Percentiles rank a stretch among this genome's conserved stretches.
These are phyloP conservation scores for Pangasianodon gigas DNA, from an alignment of 2,113 vertebrate species.

Conservation along the genomic window DNA sequence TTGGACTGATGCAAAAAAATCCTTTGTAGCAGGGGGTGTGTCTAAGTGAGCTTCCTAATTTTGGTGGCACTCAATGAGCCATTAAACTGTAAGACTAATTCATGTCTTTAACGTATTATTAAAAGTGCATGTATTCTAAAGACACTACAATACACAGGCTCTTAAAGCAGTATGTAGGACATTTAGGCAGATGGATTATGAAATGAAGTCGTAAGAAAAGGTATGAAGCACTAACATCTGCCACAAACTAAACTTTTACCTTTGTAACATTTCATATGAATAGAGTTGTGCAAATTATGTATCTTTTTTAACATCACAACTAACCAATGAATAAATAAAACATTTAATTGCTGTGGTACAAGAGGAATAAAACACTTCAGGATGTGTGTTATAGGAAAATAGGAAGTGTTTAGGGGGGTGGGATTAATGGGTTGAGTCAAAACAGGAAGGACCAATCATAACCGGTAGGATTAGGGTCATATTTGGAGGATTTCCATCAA, in stretches of 20 bases:
- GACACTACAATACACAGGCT: neutral
- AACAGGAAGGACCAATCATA: neutral
- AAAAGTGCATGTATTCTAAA: neutral
- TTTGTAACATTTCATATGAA: neutral
- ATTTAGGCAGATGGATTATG: neutral
- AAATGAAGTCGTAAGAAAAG: neutral
- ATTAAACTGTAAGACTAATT: neutral
- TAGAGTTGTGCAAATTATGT: neutral
- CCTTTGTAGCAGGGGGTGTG: neutral
- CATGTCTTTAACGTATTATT: neutral
- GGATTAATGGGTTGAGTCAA: neutral
- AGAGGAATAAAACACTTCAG: neutral
- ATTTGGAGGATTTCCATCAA: neutral
- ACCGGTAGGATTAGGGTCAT: neutral
- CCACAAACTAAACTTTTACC: neutral
- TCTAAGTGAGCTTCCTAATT: neutral
- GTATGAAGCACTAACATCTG: too few species aligned
- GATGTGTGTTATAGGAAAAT: neutral
- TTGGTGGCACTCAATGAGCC: too few species aligned
- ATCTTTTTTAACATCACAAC: too few species aligned
- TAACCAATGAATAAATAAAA: neutral
- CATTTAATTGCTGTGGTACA: neutral
- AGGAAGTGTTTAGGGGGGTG: neutral
- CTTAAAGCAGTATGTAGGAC: neutral
- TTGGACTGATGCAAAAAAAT: neutral